Conservation (phyloP, 2,797 vertebrate species). For the Artibeus lituratus region DNA sequence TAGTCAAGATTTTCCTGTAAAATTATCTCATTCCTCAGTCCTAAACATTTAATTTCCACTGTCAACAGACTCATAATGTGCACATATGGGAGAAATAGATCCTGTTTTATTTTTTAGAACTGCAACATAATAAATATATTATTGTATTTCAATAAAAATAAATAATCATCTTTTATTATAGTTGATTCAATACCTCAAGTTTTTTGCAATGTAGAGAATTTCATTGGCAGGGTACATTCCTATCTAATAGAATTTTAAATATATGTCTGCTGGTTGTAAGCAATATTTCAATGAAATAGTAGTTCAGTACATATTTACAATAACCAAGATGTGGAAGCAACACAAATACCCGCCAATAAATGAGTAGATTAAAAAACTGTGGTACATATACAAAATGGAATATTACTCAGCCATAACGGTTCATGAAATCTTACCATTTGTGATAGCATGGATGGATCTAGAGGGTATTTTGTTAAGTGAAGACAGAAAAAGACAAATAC, state of each 20-base stretch:
- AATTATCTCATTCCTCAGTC: neutral
- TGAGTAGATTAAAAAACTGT: neutral
- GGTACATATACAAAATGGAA: neutral
- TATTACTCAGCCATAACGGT: neutral
- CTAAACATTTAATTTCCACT: neutral
- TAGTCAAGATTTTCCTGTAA: neutral
- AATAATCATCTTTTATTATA: neutral
- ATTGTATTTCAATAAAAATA: slow-evolving; percentile 30
- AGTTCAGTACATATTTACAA: neutral
- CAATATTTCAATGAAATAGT: slow-evolving; percentile 1
- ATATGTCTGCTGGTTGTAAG: neutral
- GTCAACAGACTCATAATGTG: neutral
- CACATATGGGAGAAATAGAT: neutral
- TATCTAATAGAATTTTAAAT: slow-evolving; percentile 6
- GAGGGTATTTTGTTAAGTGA: neutral
- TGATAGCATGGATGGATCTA: neutral
- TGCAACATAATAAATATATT: neutral
- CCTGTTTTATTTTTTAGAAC: neutral
- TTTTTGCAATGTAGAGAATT: neutral
- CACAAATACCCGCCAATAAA: neutral
- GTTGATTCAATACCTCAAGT: neutral
- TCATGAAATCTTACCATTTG: neutral
- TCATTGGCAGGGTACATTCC: neutral
- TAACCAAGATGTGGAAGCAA: neutral
- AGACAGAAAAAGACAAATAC: neutral